A percentile compares a stretch with the other conserved stretches of the same genome.
These are phyloP conservation scores for Geotrypetes seraphini DNA, from an alignment of 2,797 vertebrate species.

Conservation along the genomic window DNA sequence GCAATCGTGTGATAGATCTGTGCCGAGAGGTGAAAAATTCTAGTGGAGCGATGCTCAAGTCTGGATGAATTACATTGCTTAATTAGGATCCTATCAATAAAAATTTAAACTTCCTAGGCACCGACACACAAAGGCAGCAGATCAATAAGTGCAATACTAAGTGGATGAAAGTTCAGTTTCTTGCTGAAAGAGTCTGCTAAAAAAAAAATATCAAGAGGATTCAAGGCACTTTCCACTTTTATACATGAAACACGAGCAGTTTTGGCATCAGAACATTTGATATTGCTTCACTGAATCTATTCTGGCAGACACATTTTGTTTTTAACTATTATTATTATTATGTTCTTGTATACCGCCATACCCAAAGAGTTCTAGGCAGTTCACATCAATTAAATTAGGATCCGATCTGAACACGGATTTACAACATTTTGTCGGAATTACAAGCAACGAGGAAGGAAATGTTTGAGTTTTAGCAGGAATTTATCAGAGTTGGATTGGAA, in stretches of 20 bases:
- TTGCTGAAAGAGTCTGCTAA: neutral
- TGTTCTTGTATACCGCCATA: no score
- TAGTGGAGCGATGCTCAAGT: conserved; percentile 1
- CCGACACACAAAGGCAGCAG: neutral
- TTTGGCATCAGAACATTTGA: conserved; percentile 2
- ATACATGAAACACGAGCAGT: neutral
- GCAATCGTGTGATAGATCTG: neutral
- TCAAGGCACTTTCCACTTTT: neutral
- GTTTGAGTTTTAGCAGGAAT: no score
- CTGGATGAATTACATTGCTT: neutral
- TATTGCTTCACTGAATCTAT: neutral
- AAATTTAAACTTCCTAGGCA: conserved; percentile 1
- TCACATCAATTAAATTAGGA: no score
- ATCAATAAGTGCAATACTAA: neutral
- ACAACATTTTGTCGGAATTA: no score
- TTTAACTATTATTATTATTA: no score
- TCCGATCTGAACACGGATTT: no score
- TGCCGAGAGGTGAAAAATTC: conserved; percentile 15
- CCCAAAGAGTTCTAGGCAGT: no score
- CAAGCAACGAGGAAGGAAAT: no score
- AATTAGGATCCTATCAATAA: neutral
- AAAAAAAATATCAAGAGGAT: neutral
- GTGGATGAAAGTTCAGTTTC: neutral
- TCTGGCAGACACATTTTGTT: neutral
- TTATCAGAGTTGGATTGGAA: no score